Evolutionary conservation across 2,888 invertebrate genomes (phyloP), one percentile per base, ranked within the genome.

Genomic region (Alloplasta piceator): DNA sequence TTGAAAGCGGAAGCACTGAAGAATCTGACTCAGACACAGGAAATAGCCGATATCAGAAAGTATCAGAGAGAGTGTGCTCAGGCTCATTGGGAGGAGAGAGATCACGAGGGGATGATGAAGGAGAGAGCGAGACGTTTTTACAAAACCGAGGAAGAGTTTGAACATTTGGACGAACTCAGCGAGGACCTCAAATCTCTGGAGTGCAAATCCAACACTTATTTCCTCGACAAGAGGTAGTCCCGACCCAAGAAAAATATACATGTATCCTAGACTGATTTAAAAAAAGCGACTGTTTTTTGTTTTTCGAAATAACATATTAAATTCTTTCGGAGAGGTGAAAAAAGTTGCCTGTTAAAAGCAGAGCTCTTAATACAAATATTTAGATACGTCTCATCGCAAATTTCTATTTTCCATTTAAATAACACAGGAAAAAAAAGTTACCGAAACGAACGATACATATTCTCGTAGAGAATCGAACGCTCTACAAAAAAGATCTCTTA

Each of bases 171-270:
- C 83, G 93, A 93, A 74, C 92, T 96, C 56, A 95, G 94, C 86
- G 92, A 93, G 78, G 95, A 96, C 46, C 92, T 96, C 80, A 94
- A 93, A 85, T 93, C 94, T 86, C 95, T 95, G 88, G 94, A 95
- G 86, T 92, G 94, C 87, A 93, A 95, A 85, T 94, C 94, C 82
- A 93, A 94, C 67, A 93, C 92, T 87, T 94, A 95, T 91, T 93
- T 94, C 88, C 91, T 94, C 84, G 95, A 95, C 87, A 94, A 94
- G 93, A 96, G 96, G 96, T 96, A 93, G 92, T 63, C 39, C 36
- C 16, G 46, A 67, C 6, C 43, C 67, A 66, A 63, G 5, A 43
- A 72, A 55, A 56, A 48, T 72, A 16, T 26, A n/a, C n/a, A n/a
- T n/a, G n/a, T n/a, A n/a, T n/a, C n/a, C n/a, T n/a, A n/a, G n/a